These are phyloP conservation scores for Allobates femoralis DNA, from an alignment of 2,797 vertebrate genomes.

Conservation along the genomic window DNA sequence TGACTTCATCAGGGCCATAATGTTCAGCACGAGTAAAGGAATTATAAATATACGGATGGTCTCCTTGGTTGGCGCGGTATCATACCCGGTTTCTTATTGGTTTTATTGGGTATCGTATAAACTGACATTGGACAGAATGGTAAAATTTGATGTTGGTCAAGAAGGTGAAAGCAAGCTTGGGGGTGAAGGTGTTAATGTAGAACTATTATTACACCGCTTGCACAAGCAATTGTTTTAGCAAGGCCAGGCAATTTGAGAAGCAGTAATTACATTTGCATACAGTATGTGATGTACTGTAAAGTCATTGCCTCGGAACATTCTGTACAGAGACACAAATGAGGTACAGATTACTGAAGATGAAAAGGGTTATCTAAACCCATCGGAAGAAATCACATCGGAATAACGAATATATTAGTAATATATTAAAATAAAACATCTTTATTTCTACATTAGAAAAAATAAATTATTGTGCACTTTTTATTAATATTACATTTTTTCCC, in stretches of 20 bases:
- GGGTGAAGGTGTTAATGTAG: neutral
- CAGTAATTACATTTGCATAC: constrained; percentile 14
- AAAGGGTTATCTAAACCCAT: neutral
- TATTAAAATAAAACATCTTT: neutral
- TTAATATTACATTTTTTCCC: too few relatives aligned
- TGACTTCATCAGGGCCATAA: too few relatives aligned
- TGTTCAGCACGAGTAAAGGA: too few relatives aligned
- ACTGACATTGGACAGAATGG: too few relatives aligned
- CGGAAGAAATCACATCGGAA: neutral
- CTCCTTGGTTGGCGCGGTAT: too few relatives aligned
- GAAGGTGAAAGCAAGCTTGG: too few relatives aligned
- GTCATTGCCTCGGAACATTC: neutral
- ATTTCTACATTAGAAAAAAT: neutral
- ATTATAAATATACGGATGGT: too few relatives aligned
- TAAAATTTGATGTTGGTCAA: too few relatives aligned
- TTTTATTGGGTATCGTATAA: too few relatives aligned
- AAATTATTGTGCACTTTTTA: too few relatives aligned
- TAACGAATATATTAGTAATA: neutral
- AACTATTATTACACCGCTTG: constrained; percentile 8
- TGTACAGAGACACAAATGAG: neutral
- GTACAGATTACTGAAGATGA: neutral
- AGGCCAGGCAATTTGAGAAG: constrained; percentile 1
- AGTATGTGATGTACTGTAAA: constrained; percentile 26
- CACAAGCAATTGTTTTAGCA: constrained; percentile 30
- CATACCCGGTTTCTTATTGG: too few relatives aligned